A percentile compares a stretch with the other conserved stretches of the same genome.
Evolutionary conservation across 2,113 vertebrate genomes (phyloP).

Genomic region (Deroptyus accipitrinus): DNA sequence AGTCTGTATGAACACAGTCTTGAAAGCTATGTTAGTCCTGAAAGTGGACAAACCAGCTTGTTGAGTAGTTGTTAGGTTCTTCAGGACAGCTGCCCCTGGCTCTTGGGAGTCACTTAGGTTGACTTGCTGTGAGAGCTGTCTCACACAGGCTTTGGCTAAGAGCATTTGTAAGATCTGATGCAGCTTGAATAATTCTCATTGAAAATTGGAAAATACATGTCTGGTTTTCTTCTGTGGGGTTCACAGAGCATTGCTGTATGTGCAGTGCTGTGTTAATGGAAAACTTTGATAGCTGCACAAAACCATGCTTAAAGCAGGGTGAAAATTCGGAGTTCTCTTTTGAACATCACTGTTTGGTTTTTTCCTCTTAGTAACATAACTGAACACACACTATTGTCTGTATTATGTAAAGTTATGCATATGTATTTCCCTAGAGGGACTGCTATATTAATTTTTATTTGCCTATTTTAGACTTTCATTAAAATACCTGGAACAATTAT

Average conservation of each 20-base stretch:
- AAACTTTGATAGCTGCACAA: background rate
- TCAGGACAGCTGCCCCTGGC: background rate
- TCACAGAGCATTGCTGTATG: background rate
- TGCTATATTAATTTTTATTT: background rate
- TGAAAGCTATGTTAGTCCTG: background rate
- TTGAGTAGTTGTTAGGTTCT: background rate
- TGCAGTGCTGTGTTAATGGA: background rate
- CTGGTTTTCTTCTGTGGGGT: background rate
- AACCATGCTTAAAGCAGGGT: background rate
- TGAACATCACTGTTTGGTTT: background rate
- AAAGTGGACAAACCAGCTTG: background rate
- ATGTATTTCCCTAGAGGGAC: background rate
- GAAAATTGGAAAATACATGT: background rate
- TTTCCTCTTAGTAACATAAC: background rate
- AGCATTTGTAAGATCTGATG: background rate
- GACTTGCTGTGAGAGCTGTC: background rate
- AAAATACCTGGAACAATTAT: background rate
- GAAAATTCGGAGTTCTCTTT: background rate
- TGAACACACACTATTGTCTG: background rate
- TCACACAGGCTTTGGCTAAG: background rate
- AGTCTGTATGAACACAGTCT: background rate
- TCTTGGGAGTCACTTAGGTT: background rate
- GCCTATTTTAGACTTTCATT: background rate
- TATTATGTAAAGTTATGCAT: background rate
- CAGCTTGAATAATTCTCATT: background rate